phyloP scores from a whole-genome alignment of 1,140 invertebrate genomes.

The Platyscapa corneri region DNA sequence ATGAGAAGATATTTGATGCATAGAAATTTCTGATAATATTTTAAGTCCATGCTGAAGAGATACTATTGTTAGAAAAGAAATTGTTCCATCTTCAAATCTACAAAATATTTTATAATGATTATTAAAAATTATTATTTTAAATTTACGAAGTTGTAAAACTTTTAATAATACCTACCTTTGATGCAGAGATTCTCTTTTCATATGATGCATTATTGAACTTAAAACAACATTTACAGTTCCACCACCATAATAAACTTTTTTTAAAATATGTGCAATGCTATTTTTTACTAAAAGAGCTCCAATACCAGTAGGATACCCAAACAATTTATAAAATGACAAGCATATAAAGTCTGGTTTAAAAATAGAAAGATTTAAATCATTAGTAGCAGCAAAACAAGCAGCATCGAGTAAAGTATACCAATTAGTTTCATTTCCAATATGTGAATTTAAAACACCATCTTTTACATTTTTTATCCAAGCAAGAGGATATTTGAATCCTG shows the following conservation, averaged over 20 bases:
- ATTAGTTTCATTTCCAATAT: constrained; percentile 63
- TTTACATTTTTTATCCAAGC: constrained; percentile 82
- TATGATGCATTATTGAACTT: constrained; percentile 81
- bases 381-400: constrained; percentile 87
- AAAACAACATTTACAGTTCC: constrained; percentile 91
- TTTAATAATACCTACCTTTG: constrained; percentile 78
- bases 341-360: constrained; percentile 91
- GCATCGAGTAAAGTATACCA: constrained; percentile 93
- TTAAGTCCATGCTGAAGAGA: constrained; percentile 89
- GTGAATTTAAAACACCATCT: constrained; percentile 75
- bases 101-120: constrained; percentile 52
- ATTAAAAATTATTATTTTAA: not conserved
- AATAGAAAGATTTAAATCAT: constrained; percentile 82
- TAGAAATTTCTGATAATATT: constrained; percentile 77
- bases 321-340: constrained; percentile 98
- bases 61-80: constrained; percentile 90
- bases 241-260: constrained; percentile 91
- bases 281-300: constrained; percentile 91
- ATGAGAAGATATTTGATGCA: constrained; percentile 82
- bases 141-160: too few species aligned
- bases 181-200: constrained; percentile 79
- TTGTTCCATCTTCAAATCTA: constrained; percentile 96
- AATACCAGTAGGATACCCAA: constrained; percentile 96
- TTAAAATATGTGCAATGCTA: constrained; percentile 77
- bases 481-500: constrained; percentile 91